Base-by-base conservation (phyloP, 2,113 vertebrate genomes). In the Engraulis encrasicolus region DNA sequence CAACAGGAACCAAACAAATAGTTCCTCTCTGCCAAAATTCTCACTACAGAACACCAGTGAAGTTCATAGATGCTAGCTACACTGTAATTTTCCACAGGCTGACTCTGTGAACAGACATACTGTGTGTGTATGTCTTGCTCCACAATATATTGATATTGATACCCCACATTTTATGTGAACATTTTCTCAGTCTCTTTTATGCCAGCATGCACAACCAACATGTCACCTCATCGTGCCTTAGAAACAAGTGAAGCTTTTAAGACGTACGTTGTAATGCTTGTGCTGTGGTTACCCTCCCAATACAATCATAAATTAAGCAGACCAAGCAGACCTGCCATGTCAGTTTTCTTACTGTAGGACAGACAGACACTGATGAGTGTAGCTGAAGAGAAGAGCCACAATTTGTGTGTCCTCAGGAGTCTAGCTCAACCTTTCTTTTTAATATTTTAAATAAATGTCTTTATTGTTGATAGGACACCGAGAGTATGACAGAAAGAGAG, bases 1-100 rank as follows among this genome's bases (percentile, higher is more conserved):
- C 58, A 66, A 66, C 58, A 66, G 58, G 23, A 66, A 27, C 54
- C 54, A 58, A 58, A 66, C 58, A 66, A 66, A 66, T 66, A 27
- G 23, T 27, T 66, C 58, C 27, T 31, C 58, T 66, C 58, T 31
- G 23, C 58, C 58, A 66, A 66, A 31, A 66, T 27, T 7, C 31
- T 66, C 23, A 66, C 58, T 66, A 27, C 23, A 27, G 27, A 27
- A 66, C 58, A 27, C 27, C 58, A 31, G 27, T 31, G 9, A 66
- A 66, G 31, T 31, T 23, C 58, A 27, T 31, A 23, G 7, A 31
- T 66, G 27, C 23, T 66, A 31, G 27, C 23, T 66, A 31, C 58
- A 66, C 23, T 31, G 58, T 66, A 66, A 66, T 66, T 66, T 66
- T 66, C 58, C 58, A 74, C 34, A 31, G 66, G 66, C 17, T 74